phyloP scores from a whole-genome alignment of 2,113 vertebrate species.

The Calyptomena viridis region DNA sequence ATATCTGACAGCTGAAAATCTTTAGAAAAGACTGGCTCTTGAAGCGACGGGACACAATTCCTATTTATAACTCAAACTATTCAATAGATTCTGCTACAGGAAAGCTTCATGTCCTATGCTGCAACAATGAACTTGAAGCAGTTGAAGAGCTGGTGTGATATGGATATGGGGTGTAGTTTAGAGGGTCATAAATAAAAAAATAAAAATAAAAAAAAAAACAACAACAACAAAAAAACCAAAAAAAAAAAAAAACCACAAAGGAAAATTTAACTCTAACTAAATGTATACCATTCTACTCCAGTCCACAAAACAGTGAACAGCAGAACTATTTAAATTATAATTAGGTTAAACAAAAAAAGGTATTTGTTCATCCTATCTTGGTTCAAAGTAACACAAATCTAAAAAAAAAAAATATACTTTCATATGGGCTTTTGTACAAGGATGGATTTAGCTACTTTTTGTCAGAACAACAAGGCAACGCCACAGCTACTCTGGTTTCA shows the following conservation, averaged over 20 bases:
- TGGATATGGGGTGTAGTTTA: neutral
- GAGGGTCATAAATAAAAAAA: neutral
- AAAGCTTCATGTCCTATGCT: neutral
- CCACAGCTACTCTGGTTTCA: neutral
- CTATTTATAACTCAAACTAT: neutral
- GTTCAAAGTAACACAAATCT: neutral
- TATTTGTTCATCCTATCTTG: neutral
- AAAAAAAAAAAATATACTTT: neutral
- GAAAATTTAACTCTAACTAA: neutral
- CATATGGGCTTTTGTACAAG: neutral
- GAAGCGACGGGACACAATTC: neutral
- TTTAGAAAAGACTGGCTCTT: neutral
- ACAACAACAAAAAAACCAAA: no score
- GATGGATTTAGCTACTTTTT: neutral
- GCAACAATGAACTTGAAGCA: neutral
- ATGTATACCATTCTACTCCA: neutral
- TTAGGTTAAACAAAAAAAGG: fast-evolving
- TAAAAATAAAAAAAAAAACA: no score
- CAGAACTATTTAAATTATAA: neutral
- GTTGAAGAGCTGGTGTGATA: neutral
- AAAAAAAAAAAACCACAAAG: neutral
- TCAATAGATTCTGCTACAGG: neutral
- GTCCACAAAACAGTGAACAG: neutral
- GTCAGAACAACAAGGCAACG: neutral
- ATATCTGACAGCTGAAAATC: neutral